Conservation (phyloP, 1,140 invertebrate species). For the Chymomyza costata region DNA sequence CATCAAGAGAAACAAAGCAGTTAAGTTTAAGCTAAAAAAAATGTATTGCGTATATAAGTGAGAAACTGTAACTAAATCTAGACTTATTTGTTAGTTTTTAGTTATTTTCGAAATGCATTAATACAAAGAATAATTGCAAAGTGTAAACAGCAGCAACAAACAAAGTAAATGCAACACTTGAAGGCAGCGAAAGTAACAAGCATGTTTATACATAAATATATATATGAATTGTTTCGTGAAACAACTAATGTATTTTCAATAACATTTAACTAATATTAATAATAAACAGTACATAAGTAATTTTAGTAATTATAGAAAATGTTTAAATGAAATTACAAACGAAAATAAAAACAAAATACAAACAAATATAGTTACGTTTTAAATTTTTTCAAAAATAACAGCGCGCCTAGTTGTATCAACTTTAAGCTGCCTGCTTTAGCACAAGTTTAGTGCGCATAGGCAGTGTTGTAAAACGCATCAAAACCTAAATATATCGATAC, state of each 20-base stretch:
- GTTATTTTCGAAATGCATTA: constrained; percentile 53
- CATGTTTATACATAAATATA: constrained; percentile 71
- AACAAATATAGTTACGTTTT: constrained; percentile 11
- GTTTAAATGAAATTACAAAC: constrained; percentile 74
- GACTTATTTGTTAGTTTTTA: constrained; percentile 70
- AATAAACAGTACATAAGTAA: constrained; percentile 70
- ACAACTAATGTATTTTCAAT: constrained; percentile 73
- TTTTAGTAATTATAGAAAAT: constrained; percentile 75
- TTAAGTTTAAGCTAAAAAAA: constrained; percentile 49
- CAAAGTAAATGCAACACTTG: constrained; percentile 27
- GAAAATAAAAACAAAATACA: constrained; percentile 60
- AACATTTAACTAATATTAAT: constrained; percentile 74
- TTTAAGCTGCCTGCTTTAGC: not conserved
- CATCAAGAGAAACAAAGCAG: no score
- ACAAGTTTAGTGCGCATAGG: not conserved
- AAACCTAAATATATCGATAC: no score
- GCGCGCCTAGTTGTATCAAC: not conserved
- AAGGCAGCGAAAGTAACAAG: constrained; percentile 62
- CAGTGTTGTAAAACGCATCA: not conserved
- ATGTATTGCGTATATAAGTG: constrained; percentile 47
- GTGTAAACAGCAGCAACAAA: constrained; percentile 11
- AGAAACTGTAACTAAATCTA: constrained; percentile 72
- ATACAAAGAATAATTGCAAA: constrained; percentile 35
- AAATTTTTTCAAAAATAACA: not conserved
- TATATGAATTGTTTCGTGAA: constrained; percentile 65